These are phyloP conservation scores for Tethea ocularis DNA, from an alignment of 2,888 invertebrate species.

Conservation along the genomic window DNA sequence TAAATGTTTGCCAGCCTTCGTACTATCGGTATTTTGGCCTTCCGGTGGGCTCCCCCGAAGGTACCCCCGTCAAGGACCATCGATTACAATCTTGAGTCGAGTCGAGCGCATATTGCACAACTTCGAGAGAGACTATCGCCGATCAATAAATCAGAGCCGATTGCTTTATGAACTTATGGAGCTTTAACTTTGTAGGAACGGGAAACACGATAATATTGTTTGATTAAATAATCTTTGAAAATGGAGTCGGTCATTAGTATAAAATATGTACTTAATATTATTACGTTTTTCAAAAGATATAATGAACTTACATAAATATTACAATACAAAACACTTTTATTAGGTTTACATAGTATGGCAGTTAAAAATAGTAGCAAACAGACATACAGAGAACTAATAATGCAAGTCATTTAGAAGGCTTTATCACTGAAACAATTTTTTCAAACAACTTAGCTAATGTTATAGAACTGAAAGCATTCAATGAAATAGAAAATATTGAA, in stretches of 20 bases:
- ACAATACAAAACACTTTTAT: no score
- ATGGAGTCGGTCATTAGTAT: not conserved
- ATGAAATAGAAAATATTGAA: not conserved
- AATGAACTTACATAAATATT: not conserved
- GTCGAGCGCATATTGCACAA: constrained; percentile 74
- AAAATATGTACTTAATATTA: no score
- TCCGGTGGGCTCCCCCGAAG: constrained; percentile 56
- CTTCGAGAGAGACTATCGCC: constrained; percentile 50
- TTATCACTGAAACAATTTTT: no score
- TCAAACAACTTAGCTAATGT: no score
- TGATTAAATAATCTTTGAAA: constrained; percentile 22
- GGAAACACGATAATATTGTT: constrained; percentile 31
- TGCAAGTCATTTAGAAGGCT: no score
- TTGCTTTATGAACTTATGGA: constrained; percentile 47
- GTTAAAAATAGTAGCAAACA: no score
- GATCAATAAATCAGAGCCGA: constrained; percentile 62
- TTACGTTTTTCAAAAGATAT: no score
- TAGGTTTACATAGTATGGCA: no score
- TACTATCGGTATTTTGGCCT: constrained; percentile 62
- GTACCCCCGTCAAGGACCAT: constrained; percentile 71
- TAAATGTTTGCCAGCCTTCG: constrained; percentile 68
- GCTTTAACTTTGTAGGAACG: constrained; percentile 41
- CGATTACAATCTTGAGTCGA: constrained; percentile 67
- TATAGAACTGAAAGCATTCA: no score
- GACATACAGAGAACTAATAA: no score